A percentile compares a stretch with the other conserved stretches of the same genome.
phyloP scores from a whole-genome alignment of 2,797 vertebrate genomes.

The Microchirus variegatus region DNA sequence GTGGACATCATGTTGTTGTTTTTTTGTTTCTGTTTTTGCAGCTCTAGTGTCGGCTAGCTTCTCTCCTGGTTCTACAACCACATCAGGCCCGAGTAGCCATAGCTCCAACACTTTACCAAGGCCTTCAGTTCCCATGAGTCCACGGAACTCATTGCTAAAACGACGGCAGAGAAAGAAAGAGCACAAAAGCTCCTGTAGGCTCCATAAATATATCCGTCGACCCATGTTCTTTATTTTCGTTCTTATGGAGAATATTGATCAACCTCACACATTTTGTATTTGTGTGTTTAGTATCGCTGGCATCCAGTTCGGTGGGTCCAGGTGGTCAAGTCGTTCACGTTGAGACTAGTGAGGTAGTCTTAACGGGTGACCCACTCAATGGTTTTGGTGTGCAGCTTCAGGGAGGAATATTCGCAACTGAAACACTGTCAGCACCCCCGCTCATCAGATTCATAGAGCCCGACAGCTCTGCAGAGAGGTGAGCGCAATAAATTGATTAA shows the following conservation, averaged over 20 bases:
- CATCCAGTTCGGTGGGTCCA: conserved; percentile 93
- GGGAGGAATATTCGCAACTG: conserved; percentile 95
- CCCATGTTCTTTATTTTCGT: not conserved
- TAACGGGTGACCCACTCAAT: conserved; percentile 91
- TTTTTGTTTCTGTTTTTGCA: conserved; percentile 51
- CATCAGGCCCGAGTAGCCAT: conserved; percentile 87
- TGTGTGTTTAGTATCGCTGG: conserved; percentile 84
- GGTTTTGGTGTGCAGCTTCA: conserved; percentile 98
- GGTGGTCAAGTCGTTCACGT: conserved; percentile 96
- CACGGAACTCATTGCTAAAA: conserved; percentile 90
- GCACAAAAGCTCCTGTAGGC: conserved; percentile 92
- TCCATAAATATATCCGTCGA: not conserved
- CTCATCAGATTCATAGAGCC: conserved; percentile 95
- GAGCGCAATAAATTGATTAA: conserved; percentile 46
- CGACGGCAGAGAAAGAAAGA: conserved; percentile 93
- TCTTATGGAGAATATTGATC: not conserved
- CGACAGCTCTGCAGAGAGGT: conserved; percentile 97
- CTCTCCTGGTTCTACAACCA: conserved; percentile 87
- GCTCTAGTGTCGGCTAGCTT: conserved; percentile 92
- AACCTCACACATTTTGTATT: conserved; percentile 10
- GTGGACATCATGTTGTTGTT: no score
- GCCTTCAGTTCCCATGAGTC: conserved; percentile 91
- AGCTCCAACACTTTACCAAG: conserved; percentile 90
- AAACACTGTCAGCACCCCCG: conserved; percentile 93
- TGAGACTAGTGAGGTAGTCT: conserved; percentile 90